Base-by-base conservation (phyloP, 2,797 vertebrate species). In the Protosalanx chinensis region DNA sequence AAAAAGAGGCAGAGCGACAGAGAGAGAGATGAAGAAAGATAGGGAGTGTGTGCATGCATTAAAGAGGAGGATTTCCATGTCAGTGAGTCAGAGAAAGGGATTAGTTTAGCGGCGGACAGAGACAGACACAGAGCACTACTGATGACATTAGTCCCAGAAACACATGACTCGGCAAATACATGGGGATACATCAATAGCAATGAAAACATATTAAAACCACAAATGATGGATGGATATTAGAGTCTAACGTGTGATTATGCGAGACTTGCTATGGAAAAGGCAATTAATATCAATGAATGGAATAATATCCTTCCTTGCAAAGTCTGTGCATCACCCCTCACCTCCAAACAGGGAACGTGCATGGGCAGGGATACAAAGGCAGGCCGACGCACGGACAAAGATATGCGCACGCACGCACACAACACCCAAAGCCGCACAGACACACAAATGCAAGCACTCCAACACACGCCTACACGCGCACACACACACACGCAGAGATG, bases 41-140 rank as follows among this genome's bases (percentile, higher is more conserved):
- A 41, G 71, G 74, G 84, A 77, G 82, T 86, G 89, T 89, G 90
- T 82, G 82, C 81, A 76, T 88, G 90, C 89, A 91, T 91, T 89
- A 88, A 90, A 89, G 89, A 90, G 82, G 83, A 87, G 90, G 90
- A 92, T 92, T 92, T 93, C 91, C 89, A 90, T 91, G 90, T 93
- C 90, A 91, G 87, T 88, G 86, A 89, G 88, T 86, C 89, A 86
- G 88, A 86, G 87, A 84, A 81, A 86, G 86, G 91, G 91, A 93
- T 93, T 93, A 93, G 88, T 90, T 91, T 90, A 91, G 88, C 81
- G 88, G 88, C 86, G 86, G 90, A 90, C 90, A 86, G 90, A 88
- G 89, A 88, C 86, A 85, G 83, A 88, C 37, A 41, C 37, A 41
- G 83, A 84, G 85, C 88, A 86, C 82, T 80, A 80, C 89, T 84